These are phyloP conservation scores for Nesoenas mayeri DNA, from an alignment of 2,113 vertebrate genomes.

Conservation along the genomic window DNA sequence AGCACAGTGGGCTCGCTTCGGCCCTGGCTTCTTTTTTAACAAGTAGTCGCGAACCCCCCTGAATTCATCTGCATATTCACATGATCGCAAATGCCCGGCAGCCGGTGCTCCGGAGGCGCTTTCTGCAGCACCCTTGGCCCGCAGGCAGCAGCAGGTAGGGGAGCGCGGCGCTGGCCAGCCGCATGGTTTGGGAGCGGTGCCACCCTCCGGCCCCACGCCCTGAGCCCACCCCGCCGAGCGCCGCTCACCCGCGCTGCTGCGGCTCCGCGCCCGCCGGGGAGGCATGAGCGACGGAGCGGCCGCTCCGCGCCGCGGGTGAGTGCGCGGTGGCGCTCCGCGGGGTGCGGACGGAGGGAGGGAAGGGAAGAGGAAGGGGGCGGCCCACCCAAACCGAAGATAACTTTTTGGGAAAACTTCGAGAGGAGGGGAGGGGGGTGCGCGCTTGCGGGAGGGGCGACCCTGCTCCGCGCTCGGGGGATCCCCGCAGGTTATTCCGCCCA, in stretches of 20 bases:
- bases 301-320: constrained; percentile 73
- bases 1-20: background rate
- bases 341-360: background rate
- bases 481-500: background rate
- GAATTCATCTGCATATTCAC: background rate
- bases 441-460: background rate
- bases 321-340: background rate
- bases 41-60: background rate
- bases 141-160: constrained; percentile 44
- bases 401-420: background rate
- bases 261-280: constrained; percentile 55
- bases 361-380: background rate
- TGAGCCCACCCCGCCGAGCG: background rate
- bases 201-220: constrained; percentile 49
- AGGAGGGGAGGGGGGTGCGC: background rate
- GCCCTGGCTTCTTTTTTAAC: background rate
- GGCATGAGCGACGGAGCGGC: constrained; percentile 77
- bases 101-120: background rate
- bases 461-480: background rate
- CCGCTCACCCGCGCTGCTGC: background rate
- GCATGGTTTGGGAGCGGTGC: constrained; percentile 38
- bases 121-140: background rate
- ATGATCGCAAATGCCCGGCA: background rate
- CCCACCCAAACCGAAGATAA: background rate
- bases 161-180: background rate